phyloP scores from a whole-genome alignment of 2,113 vertebrate species.

The Andinoacara biseriatus region DNA sequence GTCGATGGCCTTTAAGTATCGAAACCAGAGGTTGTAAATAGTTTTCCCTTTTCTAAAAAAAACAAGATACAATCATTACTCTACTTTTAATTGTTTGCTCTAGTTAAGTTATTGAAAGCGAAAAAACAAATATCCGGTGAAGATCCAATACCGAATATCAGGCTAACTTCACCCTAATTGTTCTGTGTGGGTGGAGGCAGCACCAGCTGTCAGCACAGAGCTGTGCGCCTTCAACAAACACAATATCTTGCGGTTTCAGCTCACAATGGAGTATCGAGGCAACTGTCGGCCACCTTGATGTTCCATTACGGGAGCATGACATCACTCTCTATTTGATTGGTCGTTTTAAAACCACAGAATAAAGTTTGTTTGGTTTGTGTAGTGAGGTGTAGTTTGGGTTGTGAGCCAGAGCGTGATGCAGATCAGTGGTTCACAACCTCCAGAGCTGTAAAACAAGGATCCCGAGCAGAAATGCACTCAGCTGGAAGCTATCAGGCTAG shows the following conservation, averaged over 20 bases:
- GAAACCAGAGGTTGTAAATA: slow-evolving; percentile 39
- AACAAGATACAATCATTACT: slow-evolving; percentile 26
- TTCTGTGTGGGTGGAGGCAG: slow-evolving; percentile 41
- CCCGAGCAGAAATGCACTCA: background rate
- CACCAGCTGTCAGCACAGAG: slow-evolving; percentile 28
- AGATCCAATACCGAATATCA: slow-evolving; percentile 30
- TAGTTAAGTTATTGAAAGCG: slow-evolving; percentile 34
- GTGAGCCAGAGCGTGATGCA: background rate
- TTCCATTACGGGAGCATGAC: background rate
- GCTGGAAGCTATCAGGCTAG: background rate
- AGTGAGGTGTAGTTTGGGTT: background rate
- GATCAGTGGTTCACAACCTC: background rate
- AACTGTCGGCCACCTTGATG: background rate
- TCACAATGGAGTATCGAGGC: background rate
- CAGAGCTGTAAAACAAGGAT: background rate
- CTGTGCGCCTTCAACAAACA: slow-evolving; percentile 28
- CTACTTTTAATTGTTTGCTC: slow-evolving; percentile 23
- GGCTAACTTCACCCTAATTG: slow-evolving; percentile 11
- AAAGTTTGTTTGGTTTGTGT: slow-evolving; percentile 16
- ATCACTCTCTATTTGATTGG: slow-evolving; percentile 12
- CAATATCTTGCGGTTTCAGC: background rate
- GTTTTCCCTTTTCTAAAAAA: slow-evolving; percentile 1
- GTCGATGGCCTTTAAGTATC: slow-evolving; percentile 15
- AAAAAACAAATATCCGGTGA: slow-evolving; percentile 23
- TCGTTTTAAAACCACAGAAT: background rate